Percentiles rank a stretch among this genome's conserved stretches.
Evolutionary conservation across 2,888 invertebrate genomes (phyloP).

Genomic region (Peribatodes rhomboidaria): DNA sequence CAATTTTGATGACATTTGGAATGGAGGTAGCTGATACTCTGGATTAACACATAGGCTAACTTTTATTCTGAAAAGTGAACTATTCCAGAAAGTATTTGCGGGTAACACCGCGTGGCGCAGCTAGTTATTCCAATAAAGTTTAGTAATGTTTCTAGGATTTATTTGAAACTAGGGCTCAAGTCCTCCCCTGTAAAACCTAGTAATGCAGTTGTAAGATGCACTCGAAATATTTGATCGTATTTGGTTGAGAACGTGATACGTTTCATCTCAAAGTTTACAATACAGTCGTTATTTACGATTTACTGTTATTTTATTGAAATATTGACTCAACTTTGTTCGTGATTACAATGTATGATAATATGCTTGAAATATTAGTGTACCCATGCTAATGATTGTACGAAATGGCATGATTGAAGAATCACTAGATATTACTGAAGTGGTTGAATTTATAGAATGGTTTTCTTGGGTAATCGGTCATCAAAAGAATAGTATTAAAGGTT

Average conservation of each 20-base stretch:
- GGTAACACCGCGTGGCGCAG: too few species aligned
- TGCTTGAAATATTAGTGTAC: constrained; percentile 3
- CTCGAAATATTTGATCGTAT: constrained; percentile 31
- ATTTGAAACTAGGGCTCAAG: background rate
- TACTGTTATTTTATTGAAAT: constrained; percentile 13
- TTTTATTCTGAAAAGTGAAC: too few species aligned
- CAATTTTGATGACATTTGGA: too few species aligned
- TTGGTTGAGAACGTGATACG: constrained; percentile 27
- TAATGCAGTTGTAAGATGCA: constrained; percentile 26
- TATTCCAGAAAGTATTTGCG: too few species aligned
- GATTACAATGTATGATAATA: constrained; percentile 6
- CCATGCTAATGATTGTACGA: background rate
- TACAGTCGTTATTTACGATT: constrained; percentile 12
- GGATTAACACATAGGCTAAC: too few species aligned
- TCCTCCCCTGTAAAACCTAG: background rate
- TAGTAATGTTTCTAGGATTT: background rate
- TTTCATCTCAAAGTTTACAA: constrained; percentile 25
- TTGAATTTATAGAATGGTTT: background rate
- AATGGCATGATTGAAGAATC: background rate
- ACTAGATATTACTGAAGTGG: background rate
- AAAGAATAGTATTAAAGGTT: too few species aligned
- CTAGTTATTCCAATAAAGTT: too few species aligned
- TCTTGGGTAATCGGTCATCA: background rate
- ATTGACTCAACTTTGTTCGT: constrained; percentile 6
- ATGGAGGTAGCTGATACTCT: too few species aligned